Evolutionary conservation across 2,113 vertebrate genomes (phyloP), one percentile per base, ranked within the genome.

Genomic region (Anguilla rostrata): DNA sequence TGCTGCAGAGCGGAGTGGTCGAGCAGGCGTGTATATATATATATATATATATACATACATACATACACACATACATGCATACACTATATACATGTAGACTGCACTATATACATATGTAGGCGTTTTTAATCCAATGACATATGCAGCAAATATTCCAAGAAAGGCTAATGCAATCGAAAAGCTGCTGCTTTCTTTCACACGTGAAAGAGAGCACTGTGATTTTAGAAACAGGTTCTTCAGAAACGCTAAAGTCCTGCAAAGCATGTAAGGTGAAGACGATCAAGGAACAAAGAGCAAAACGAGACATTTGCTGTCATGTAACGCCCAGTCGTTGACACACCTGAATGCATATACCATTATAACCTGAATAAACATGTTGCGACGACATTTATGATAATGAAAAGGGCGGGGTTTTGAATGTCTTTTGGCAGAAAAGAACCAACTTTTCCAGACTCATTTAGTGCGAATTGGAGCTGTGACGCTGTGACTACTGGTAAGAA

Each of bases 331-430:
- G 39, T 56, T 86, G 85, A 86, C 53, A 82, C 80, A 71, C 14
- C 49, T 0, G 1, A 2, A 86, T 86, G 85, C 79, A 86, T 86
- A 86, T 86, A 83, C 43, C 81, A 86, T 75, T 78, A 22, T 5
- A 29, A 49, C 9, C 4, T 82, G 81, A 82, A 82, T 41, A n/a
- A 43, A 22, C 20, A 29, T 82, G 81, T 49, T 5, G 49, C 49
- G 18, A 26, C 60, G 18, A 53, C 22, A 53, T 82, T 82, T 20
- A 43, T 46, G 56, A 39, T 39, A 84, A 57, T 53, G 49, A 29
- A 53, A n/a, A 11, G 82, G 53, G 56, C 3, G 18, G n/a, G 39
- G 18, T 22, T 34, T 39, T 40, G 11, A 20, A 57, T 20, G 4
- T 56, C n/a, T 11, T 53, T 49, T 53, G 41, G 3, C 60, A 66